Evolutionary conservation across 2,113 vertebrate species (phyloP), one percentile per base, ranked within the genome.

Genomic region (Pungitius pungitius): DNA sequence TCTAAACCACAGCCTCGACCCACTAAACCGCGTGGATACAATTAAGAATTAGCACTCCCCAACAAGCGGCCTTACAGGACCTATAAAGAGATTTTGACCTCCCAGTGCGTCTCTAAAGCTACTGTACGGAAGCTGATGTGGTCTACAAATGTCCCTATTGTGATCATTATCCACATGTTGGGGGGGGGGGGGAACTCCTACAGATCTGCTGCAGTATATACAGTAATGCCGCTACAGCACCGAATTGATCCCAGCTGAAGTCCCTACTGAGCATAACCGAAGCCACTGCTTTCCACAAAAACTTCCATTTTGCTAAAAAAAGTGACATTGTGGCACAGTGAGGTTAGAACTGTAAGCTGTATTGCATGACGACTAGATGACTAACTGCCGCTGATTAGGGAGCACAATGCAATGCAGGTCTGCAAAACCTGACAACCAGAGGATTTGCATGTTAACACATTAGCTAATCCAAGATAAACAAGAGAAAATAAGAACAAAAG

Each of bases 401-500:
- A 81, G 73, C 62, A 67, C 42, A 43, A 37, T 83, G 66, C 59
- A 73, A 69, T 81, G 51, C 59, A 75, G 62, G 66, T 47, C 47
- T 57, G 76, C 76, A 88, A 83, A 88, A 81, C 77, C 84, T 83
- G 63, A 90, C 65, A 72, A 78, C 24, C 37, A 82, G 63, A 70
- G 35, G 73, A 65, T 83, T 84, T 83, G 73, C 77, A 83, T 73
- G 77, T 83, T 24, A 82, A 62, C 55, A 85, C 80, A 54, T 57
- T 26, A n/a, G 60, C 69, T 77, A 79, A 69, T 79, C 54, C 59
- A 37, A 76, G 30, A 69, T 17, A 65, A 66, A 73, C 18, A 15
- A 79, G 42, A 79, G 33, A 47, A 69, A 55, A 72, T 13, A 33
- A 65, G 8, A 76, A 68, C 58, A 80, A 85, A 80, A 81, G 80